phyloP scores from a whole-genome alignment of 2,888 invertebrate genomes.

The Dryocosmus kuriphilus region DNA sequence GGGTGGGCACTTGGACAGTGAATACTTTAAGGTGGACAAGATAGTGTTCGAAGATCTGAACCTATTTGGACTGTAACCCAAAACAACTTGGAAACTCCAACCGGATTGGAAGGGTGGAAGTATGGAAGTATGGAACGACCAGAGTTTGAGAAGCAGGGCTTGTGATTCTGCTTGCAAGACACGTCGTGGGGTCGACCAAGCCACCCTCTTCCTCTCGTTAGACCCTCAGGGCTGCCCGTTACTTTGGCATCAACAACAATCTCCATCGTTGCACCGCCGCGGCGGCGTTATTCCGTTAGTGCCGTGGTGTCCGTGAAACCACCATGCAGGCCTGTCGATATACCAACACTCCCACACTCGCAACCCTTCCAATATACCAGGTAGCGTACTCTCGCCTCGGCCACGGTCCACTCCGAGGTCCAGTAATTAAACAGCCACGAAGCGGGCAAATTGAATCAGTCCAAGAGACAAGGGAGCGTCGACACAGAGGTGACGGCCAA shows the following conservation, averaged over 20 bases:
- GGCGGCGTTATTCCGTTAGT: slow-evolving; percentile 76
- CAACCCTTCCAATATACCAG: slow-evolving; percentile 56
- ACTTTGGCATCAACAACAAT: slow-evolving; percentile 77
- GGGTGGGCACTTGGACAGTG: slow-evolving; percentile 15
- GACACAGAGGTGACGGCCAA: slow-evolving; percentile 77
- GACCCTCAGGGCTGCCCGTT: slow-evolving; percentile 69
- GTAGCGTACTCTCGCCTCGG: slow-evolving; percentile 57
- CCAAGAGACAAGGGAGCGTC: slow-evolving; percentile 76
- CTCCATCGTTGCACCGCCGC: slow-evolving; percentile 71
- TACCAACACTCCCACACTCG: slow-evolving; percentile 56
- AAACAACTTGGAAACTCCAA: slow-evolving; percentile 43
- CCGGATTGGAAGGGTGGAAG: slow-evolving; percentile 13
- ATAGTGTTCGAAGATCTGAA: slow-evolving; percentile 33
- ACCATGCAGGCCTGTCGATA: slow-evolving; percentile 56
- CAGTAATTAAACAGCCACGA: slow-evolving; percentile 78
- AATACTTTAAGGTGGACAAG: slow-evolving; percentile 44
- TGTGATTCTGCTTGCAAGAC: slow-evolving; percentile 75
- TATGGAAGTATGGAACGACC: slow-evolving; percentile 26
- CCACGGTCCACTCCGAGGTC: slow-evolving; percentile 73
- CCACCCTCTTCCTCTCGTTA: slow-evolving; percentile 44
- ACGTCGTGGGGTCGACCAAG: slow-evolving; percentile 67
- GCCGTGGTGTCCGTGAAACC: slow-evolving; percentile 67
- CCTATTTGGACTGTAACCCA: slow-evolving; percentile 43
- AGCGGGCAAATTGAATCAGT: slow-evolving; percentile 77
- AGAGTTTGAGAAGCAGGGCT: slow-evolving; percentile 44